phyloP scores from a whole-genome alignment of 2,888 invertebrate genomes.

The Sinodicranocentrus sp. region DNA sequence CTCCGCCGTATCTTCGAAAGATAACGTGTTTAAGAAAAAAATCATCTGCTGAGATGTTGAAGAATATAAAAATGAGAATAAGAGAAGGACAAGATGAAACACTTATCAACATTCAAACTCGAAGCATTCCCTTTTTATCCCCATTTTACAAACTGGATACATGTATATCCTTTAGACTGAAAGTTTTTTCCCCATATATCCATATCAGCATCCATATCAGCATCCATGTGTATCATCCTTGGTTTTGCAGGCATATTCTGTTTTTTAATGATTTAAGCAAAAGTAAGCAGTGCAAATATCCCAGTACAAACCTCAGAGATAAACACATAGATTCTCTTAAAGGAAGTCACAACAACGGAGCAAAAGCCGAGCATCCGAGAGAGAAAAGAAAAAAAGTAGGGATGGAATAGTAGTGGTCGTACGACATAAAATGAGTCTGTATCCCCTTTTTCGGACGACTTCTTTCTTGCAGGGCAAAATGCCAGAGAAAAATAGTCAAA shows the following conservation, averaged over 20 bases:
- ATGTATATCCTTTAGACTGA: too few relatives aligned
- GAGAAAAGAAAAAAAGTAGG: slow-evolving; percentile 21
- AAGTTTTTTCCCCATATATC: too few relatives aligned
- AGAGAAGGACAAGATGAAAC: not conserved
- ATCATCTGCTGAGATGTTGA: too few relatives aligned
- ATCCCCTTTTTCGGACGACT: slow-evolving; percentile 49
- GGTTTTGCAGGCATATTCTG: slow-evolving; percentile 4
- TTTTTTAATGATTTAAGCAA: slow-evolving; percentile 10
- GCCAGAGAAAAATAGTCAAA: slow-evolving; percentile 67
- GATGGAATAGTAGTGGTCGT: slow-evolving; percentile 16
- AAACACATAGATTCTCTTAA: not conserved
- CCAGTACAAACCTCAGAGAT: too few relatives aligned
- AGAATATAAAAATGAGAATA: not conserved
- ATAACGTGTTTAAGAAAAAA: too few relatives aligned
- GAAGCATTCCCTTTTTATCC: not conserved
- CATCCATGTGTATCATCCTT: too few relatives aligned
- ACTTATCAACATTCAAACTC: slow-evolving; percentile 9
- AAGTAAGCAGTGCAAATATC: slow-evolving; percentile 16
- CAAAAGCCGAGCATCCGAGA: slow-evolving; percentile 12
- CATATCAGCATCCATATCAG: too few relatives aligned
- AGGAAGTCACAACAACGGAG: not conserved
- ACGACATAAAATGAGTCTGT: slow-evolving; percentile 54
- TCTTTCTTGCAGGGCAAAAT: slow-evolving; percentile 62
- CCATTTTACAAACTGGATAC: too few relatives aligned
- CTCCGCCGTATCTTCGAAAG: too few relatives aligned